Evolutionary conservation across 2,888 invertebrate genomes (phyloP), one percentile per base, ranked within the genome.

Genomic region (Holacanthella duospinosa): DNA sequence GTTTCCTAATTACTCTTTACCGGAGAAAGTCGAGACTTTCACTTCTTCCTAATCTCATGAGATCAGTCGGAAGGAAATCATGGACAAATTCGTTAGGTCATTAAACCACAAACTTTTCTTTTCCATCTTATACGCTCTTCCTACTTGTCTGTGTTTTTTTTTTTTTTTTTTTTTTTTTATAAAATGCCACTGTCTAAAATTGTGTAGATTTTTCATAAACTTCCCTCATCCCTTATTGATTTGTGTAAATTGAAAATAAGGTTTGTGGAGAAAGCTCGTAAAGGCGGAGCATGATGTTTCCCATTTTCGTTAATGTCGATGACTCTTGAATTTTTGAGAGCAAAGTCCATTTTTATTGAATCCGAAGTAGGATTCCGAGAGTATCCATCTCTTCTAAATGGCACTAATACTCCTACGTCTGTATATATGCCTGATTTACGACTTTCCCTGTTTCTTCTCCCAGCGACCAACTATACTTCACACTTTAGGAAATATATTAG

Each of bases 311-410:
- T 74, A 74, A 75, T 74, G 74, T 72, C 73, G 71, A 73, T 72
- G 74, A 74, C 74, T 74, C 73, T 68, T 74, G 74, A 74, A 74
- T 74, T 74, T 74, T 69, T 72, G 72, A 74, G 70, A 74, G 68
- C 68, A 72, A 72, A 72, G 73, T 74, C 74, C 73, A 74, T 74
- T 75, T 75, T 73, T 72, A 74, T 74, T 74, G 73, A 74, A 74
- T 73, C 70, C 61, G 66, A 21, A 48, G 48, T 9, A 9, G 21
- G 12, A 21, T 65, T 64, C 71, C 67, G 67, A 70, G 68, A 71
- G 72, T 73, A 73, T 73, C 74, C 73, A 74, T 74, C 73, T 74
- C 71, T 66, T 68, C 71, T 68, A 73, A 74, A 74, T 73, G 74
- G 74, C 72, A 74, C 74, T 74, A 75, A 74, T 73, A 72, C 64